phyloP scores from a whole-genome alignment of 2,888 invertebrate species.

The Tachina fera region DNA sequence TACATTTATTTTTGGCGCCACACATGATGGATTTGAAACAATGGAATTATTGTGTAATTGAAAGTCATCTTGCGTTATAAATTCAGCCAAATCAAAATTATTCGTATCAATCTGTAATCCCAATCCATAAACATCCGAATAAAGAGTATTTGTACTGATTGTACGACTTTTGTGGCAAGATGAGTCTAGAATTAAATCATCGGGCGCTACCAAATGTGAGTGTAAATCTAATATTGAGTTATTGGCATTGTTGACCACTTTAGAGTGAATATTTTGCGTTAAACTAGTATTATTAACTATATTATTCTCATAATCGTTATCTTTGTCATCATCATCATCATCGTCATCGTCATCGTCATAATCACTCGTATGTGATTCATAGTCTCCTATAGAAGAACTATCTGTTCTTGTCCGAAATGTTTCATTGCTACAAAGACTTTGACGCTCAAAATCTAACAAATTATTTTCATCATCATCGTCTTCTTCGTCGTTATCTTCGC shows the following conservation, averaged over 20 bases:
- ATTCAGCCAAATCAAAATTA: conserved; percentile 82
- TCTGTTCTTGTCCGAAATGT: conserved; percentile 81
- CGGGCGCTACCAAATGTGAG: conserved; percentile 53
- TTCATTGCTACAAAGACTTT: conserved; percentile 77
- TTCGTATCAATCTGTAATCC: conserved; percentile 79
- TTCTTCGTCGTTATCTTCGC: conserved; percentile 47
- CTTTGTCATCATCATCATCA: conserved; percentile 59
- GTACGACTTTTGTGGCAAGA: conserved; percentile 75
- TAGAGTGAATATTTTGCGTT: conserved; percentile 7
- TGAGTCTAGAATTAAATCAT: conserved; percentile 54
- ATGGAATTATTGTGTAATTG: conserved; percentile 66
- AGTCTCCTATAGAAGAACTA: conserved; percentile 82
- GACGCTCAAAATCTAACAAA: conserved; percentile 74
- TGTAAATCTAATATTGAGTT: conserved; percentile 46
- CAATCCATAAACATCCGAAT: conserved; percentile 78
- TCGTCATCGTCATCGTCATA: conserved; percentile 78
- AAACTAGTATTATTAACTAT: conserved; percentile 14
- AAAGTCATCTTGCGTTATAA: conserved; percentile 82
- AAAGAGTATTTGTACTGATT: conserved; percentile 77
- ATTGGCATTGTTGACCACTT: conserved; percentile 12
- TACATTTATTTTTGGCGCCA: conserved; percentile 2
- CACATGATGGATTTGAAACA: not conserved
- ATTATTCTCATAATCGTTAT: conserved; percentile 47
- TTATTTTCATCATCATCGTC: conserved; percentile 50
- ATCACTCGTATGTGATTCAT: conserved; percentile 82